Evolutionary conservation across 2,113 vertebrate genomes (phyloP), one percentile per base, ranked within the genome.

Genomic region (Odobenus rosmarus): DNA sequence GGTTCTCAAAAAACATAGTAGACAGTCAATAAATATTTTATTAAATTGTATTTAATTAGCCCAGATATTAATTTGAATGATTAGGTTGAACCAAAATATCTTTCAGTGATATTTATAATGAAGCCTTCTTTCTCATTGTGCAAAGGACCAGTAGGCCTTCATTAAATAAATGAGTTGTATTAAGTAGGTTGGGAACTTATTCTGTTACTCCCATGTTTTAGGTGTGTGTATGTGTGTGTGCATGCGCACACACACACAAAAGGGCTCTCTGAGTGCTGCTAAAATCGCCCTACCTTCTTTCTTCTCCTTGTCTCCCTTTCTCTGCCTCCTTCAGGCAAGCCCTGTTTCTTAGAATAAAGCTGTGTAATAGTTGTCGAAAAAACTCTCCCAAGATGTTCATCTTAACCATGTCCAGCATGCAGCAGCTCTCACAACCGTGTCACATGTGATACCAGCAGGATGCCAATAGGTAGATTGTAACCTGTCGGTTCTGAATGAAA

Each of bases 381-480:
- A 93, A 31, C 39, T 59, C 36, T 92, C 55, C 87, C n/a, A 5
- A 42, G 93, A 67, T 14, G 21, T 57, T 77, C 42, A 76, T 90
- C 86, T 76, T 83, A 33, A 69, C 57, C 88, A 92, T 81, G 51
- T 71, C 62, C 24, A 77, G 87, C 13, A 53, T 42, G 71, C 64
- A 93, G 84, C 62, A 90, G 59, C 31, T 84, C 55, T 90, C 67
- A 79, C 62, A 90, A 96, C 10, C 36, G 23, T 72, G 67, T 93
- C 93, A 85, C 64, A 51, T 53, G 46, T 49, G 71, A 94, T 57
- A 74, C 69, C 95, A 90, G 77, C 49, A 77, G 97, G 97, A 96
- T 96, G 90, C 87, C 97, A 96, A 97, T 96, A 97, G 92, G 87
- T 96, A 97, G 92, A 97, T 21, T 91, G 92, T 85, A 90, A 90